A percentile compares a stretch with the other conserved stretches of the same genome.
Evolutionary conservation across 2,113 vertebrate species (phyloP).

Genomic region (Chloropsis hardwickii): DNA sequence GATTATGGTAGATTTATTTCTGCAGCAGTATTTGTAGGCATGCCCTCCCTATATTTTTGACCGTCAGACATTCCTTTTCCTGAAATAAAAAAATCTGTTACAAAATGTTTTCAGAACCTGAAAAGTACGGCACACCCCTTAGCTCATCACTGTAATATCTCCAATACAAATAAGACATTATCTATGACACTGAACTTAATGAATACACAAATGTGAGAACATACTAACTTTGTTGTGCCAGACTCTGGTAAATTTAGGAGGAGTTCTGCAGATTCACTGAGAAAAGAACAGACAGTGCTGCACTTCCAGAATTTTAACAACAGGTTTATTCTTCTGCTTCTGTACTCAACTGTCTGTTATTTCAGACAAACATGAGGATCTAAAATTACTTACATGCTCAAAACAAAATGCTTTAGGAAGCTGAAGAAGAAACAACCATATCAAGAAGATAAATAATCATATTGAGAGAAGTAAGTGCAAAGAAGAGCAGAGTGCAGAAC

Average conservation of each 20-base stretch:
- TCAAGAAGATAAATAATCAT: background rate
- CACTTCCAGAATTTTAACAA: conserved; percentile 67
- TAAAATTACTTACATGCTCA: conserved; percentile 20
- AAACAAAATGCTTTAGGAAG: conserved; percentile 6
- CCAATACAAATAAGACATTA: conserved; percentile 65
- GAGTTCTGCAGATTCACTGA: conserved; percentile 52
- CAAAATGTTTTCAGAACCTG: background rate
- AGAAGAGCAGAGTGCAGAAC: background rate
- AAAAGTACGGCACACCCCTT: background rate
- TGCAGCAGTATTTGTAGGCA: background rate
- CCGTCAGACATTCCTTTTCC: background rate
- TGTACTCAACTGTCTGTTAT: background rate
- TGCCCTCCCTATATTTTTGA: background rate
- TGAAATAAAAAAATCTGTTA: background rate
- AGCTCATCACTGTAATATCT: conserved; percentile 44
- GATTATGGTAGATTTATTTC: background rate
- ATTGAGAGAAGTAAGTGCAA: conserved; percentile 1
- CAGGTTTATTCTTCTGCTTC: conserved; percentile 59
- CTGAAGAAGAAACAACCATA: background rate
- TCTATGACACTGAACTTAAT: conserved; percentile 48
- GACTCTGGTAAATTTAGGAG: conserved; percentile 39
- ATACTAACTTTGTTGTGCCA: background rate
- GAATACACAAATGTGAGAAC: conserved; percentile 9
- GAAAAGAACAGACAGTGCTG: conserved; percentile 36
- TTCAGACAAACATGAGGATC: conserved; percentile 15